These are phyloP conservation scores for Thalassophryne amazonica DNA, from an alignment of 2,797 vertebrate genomes.

Conservation along the genomic window DNA sequence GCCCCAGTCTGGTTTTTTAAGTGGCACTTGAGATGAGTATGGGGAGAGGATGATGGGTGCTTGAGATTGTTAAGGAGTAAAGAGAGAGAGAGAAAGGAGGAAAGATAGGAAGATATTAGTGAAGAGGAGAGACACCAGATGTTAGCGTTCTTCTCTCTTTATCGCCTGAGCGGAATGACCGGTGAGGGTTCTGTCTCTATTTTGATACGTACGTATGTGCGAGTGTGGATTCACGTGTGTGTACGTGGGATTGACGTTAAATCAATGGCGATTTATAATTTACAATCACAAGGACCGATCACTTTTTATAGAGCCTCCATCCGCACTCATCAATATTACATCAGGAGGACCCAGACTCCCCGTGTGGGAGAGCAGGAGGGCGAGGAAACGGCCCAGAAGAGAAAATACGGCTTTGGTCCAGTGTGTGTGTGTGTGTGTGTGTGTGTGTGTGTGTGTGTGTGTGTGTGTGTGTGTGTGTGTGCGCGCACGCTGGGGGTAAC, in stretches of 20 bases:
- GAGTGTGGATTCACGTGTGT: conserved; percentile 4
- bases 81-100: conserved; percentile 4
- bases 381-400: conserved; percentile 59
- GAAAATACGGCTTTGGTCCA: conserved; percentile 59
- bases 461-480: background rate
- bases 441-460: conserved; percentile 14
- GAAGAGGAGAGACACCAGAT: conserved; percentile 4
- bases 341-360: conserved; percentile 83
- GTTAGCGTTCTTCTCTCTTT: background rate
- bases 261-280: conserved; percentile 99
- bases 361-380: conserved; percentile 57
- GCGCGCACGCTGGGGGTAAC: background rate
- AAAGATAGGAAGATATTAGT: conserved; percentile 42
- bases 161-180: conserved; percentile 13
- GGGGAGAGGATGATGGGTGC: conserved; percentile 66
- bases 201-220: conserved; percentile 14
- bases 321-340: conserved; percentile 98
- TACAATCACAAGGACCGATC: conserved; percentile 96
- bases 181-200: conserved; percentile 27
- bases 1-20: conserved; percentile 65
- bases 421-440: conserved; percentile 25
- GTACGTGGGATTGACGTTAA: conserved; percentile 76
- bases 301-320: conserved; percentile 95
- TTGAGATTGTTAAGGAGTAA: conserved; percentile 67
- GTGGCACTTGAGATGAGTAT: conserved; percentile 79